Base-by-base conservation (phyloP, 2,888 invertebrate genomes). In the Lamellibrachia satsuma region DNA sequence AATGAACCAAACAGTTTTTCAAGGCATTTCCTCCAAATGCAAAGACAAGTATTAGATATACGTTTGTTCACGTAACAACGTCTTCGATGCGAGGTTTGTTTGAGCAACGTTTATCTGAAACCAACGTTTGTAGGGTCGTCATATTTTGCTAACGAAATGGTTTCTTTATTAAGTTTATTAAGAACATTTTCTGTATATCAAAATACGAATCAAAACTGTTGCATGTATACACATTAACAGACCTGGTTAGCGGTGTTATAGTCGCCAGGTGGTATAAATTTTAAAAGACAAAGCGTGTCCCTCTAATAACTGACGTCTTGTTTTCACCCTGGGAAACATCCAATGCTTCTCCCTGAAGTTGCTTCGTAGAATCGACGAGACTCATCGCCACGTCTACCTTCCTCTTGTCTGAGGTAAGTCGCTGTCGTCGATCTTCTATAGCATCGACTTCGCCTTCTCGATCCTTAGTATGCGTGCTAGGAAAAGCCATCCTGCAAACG, bases 381-480 rank as follows among this genome's bases (percentile, higher is more conserved):
- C 22, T 75, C 75, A 39, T 39, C 39, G 39, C 39, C 39, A 75
- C 75, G 22, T 75, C n/a, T 6, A 22, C 3, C 55, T 9, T 55
- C 9, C 8, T 55, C 55, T 75, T 75, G 75, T 75, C 2, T 75
- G 75, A n/a, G n/a, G 4, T 75, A 15, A 75, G 75, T 75, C 75
- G 22, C 7, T 8, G 57, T 75, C 75, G 15, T 22, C 75, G n/a
- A 15, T 15, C 15, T 6, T 15, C 75, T 75, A 75, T 75, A 75
- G 15, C 75, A 75, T 75, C 75, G 75, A 75, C 75, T 75, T 75
- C 75, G 75, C 75, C 75, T 75, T 75, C 75, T 75, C 75, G 75
- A 75, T 75, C 75, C 75, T 75, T n/a, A 75, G 75, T 75, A 75
- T 75, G 22, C 75, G 11, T n/a, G 75, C 75, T 1, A 75, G 75